A percentile compares a stretch with the other conserved stretches of the same genome.
These are phyloP conservation scores for Iselma pallidipennis DNA, from an alignment of 2,888 invertebrate genomes.

Conservation along the genomic window DNA sequence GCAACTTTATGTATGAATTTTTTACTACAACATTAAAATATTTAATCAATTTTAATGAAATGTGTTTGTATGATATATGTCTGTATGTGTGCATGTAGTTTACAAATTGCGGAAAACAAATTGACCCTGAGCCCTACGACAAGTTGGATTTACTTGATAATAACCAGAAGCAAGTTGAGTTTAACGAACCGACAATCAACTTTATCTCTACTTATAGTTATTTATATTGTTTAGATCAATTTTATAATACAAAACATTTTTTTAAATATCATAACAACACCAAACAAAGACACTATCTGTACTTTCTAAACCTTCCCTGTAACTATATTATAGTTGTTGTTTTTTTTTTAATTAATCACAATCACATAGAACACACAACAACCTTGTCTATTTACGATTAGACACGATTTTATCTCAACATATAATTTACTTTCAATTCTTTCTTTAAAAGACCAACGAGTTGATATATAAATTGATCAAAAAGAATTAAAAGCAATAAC, in stretches of 20 bases:
- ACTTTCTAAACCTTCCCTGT: not conserved
- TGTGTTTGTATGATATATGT: no score
- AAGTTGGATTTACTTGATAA: not conserved
- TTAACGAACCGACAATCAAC: slow-evolving; percentile 1
- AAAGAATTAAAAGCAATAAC: not conserved
- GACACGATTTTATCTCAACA: not conserved
- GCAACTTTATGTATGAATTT: not conserved
- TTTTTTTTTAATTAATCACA: not conserved
- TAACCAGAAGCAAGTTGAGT: not conserved
- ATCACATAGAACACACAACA: not conserved
- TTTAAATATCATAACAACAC: not conserved
- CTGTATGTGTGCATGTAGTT: no score
- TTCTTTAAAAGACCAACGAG: not conserved
- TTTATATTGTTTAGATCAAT: not conserved
- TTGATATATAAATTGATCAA: not conserved
- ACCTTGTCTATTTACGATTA: slow-evolving; percentile 3
- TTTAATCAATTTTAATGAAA: not conserved
- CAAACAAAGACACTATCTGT: not conserved
- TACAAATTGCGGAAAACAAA: not conserved
- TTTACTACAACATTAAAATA: not conserved
- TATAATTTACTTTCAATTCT: slow-evolving; percentile 1
- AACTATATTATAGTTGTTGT: not conserved
- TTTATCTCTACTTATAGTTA: not conserved
- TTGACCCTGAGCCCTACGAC: not conserved
- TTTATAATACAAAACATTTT: no score